Conservation (phyloP, 2,888 invertebrate genomes). For the Biston stratarius region DNA sequence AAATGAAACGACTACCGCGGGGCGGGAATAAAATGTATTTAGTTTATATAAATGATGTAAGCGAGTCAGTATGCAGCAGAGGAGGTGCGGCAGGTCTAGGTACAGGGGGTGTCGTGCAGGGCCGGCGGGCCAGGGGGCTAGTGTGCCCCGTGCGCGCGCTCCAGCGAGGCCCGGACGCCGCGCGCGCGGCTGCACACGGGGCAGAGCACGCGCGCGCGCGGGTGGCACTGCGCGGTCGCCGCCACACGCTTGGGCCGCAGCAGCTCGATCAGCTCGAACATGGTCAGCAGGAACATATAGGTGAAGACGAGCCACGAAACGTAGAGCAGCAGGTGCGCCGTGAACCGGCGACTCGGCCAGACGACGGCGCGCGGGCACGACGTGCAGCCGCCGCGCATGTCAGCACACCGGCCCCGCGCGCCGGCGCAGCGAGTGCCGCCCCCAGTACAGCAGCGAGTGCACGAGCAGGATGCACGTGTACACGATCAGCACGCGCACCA, state of each 20-base stretch:
- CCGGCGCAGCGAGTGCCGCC: conserved; percentile 56
- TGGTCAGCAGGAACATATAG: conserved; percentile 61
- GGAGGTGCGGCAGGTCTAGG: too few relatives aligned
- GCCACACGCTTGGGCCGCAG: conserved; percentile 55
- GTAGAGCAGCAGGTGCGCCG: conserved; percentile 49
- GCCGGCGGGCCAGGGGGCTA: too few relatives aligned
- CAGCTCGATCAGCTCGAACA: conserved; percentile 65
- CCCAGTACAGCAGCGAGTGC: conserved; percentile 67
- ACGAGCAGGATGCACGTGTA: conserved; percentile 63
- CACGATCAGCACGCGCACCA: conserved; percentile 60
- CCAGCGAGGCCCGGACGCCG: too few relatives aligned
- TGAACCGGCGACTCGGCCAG: conserved; percentile 53
- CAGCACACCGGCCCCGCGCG: conserved; percentile 28
- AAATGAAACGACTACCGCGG: too few relatives aligned
- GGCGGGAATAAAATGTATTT: too few relatives aligned
- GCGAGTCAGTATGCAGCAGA: too few relatives aligned
- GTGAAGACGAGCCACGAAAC: conserved; percentile 57
- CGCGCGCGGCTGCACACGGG: conserved; percentile 12
- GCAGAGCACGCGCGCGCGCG: conserved; percentile 21
- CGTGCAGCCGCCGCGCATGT: conserved; percentile 7
- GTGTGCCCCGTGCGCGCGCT: too few relatives aligned
- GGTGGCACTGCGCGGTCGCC: conserved; percentile 16
- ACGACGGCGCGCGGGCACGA: conserved; percentile 30
- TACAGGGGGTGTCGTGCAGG: too few relatives aligned
- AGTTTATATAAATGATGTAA: too few relatives aligned